Evolutionary conservation across 2,888 invertebrate genomes (phyloP).

Genomic region (Pollenia angustigena): DNA sequence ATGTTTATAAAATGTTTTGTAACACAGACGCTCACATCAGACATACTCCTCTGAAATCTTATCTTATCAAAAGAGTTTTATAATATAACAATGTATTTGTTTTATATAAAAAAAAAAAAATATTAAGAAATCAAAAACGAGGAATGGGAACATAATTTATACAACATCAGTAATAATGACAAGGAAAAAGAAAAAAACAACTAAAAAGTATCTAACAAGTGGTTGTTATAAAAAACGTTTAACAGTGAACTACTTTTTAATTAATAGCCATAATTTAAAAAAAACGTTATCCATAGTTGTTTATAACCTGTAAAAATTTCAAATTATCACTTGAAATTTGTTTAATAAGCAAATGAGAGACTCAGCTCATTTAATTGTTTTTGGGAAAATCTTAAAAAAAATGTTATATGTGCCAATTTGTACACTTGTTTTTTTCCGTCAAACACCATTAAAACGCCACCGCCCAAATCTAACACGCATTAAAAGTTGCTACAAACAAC

Average conservation of each 20-base stretch:
- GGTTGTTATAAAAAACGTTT: slow-evolving; percentile 46
- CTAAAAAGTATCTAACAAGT: slow-evolving; percentile 44
- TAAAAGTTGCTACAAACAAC: slow-evolving; percentile 30
- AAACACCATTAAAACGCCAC: slow-evolving; percentile 45
- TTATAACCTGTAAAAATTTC: slow-evolving; percentile 42
- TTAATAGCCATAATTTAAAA: slow-evolving; percentile 25
- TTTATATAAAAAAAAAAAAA: background rate
- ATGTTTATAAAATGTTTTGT: slow-evolving; percentile 24
- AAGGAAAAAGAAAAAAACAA: slow-evolving; percentile 6
- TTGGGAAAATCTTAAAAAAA: background rate
- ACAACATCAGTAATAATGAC: slow-evolving; percentile 42
- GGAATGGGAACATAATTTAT: slow-evolving; percentile 76
- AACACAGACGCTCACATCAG: background rate
- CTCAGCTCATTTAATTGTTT: background rate
- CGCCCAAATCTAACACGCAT: slow-evolving; percentile 67
- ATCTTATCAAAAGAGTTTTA: slow-evolving; percentile 67
- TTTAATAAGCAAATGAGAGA: background rate
- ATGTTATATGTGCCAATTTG: slow-evolving; percentile 69
- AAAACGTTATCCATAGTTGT: slow-evolving; percentile 30
- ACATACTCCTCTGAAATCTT: slow-evolving; percentile 46
- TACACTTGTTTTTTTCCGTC: slow-evolving; percentile 65
- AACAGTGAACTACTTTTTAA: background rate
- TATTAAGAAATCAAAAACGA: slow-evolving; percentile 70
- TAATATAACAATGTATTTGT: slow-evolving; percentile 46
- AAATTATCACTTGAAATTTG: slow-evolving; percentile 50